Base-by-base conservation (phyloP, 2,888 invertebrate species). In the Leucophenga montana region DNA sequence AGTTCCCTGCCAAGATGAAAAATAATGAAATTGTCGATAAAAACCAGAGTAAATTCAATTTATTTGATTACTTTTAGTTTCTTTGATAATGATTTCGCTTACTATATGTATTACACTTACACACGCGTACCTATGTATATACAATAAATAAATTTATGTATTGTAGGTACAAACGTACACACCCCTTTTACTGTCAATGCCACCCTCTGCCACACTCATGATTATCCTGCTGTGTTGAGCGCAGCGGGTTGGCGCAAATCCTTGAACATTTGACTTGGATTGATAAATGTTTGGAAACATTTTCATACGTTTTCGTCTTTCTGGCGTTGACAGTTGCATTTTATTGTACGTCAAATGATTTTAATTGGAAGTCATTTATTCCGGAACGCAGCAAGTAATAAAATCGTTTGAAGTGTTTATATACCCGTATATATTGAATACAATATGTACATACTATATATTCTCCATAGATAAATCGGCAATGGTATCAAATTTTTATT, bases 1-100 rank as follows among this genome's bases (percentile, higher is more conserved):
- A 97, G 91, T 89, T 96, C 96, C 79, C 95, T 89, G 84, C 27
- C 27, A 69, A 57, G 54, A 39, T 62, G 27, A 69, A 62, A 70
- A 46, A 66, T 39, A 68, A 33, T 31, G 27, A 20, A 14, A 57
- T 22, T 53, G 6, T 31, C n/a, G 22, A 18, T 31, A 13, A 59
- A 27, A 39, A 39, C 39, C 11, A 39, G 39, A 39, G 8, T 11
- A 39, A 39, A 39, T 53, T 66, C 53, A 8, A 56, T 64, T 64
- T 64, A 48, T 46, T 64, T 46, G 62, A 64, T 62, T 62, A 33
- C 16, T 59, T 59, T 56, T 59, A n/a, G n/a, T 39, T 39, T 39
- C 18, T 22, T 46, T 39, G 62, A 22, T 31, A 54, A 54, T 18
- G 22, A 54, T 39, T 39, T 39, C 39, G 1, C 39, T 5, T 39